Evolutionary conservation across 30 jellyfish, hydroid and myxozoan genomes (phyloP), one percentile per base, ranked within the genome.

Genomic region (Aurelia sp.): DNA sequence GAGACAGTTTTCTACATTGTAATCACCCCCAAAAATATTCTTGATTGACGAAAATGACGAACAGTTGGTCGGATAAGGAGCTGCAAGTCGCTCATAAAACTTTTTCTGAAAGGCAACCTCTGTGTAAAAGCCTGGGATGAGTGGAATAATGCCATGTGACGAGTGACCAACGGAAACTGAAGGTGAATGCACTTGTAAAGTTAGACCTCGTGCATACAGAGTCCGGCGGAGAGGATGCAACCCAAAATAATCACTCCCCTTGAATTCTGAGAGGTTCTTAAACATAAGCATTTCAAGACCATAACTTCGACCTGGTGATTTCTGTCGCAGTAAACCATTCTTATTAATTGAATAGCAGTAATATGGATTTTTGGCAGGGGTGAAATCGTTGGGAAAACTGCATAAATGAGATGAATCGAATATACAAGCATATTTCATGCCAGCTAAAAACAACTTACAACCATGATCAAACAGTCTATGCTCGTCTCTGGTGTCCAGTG

Each of bases 51-150:
- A 53, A 18, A 53, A 20, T 12, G 51, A 13, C 0, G 80, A 44
- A 41, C 80, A 77, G 4, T 53, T 77, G 17, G 88, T 3, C 41
- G 88, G 65, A 60, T 22, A 77, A 5, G 88, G 88, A 13, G 78
- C 78, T 44, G 59, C 59, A 30, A 53, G 31, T 24, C 88, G 38
- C 18, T 53, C 41, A 12, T 3, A 6, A 3, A 58, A 76, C 19
- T 18, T 41, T 30, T 77, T 77, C 63, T 77, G 20, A 5, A 77
- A 48, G 8, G 78, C 2, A 12, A 77, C 77, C 40, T 77, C 78
- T 15, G 62, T 59, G 27, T 60, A 22, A 35, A 53, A 31, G 17
- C 77, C 77, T 20, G 88, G 88, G 11, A 20, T 12, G 44, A 73
- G 85, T 40, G 30, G 44, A 17, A 73, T 73, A 3, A 52, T 11